Base-by-base conservation (phyloP, 2,888 invertebrate genomes). In the Germaria angustata region DNA sequence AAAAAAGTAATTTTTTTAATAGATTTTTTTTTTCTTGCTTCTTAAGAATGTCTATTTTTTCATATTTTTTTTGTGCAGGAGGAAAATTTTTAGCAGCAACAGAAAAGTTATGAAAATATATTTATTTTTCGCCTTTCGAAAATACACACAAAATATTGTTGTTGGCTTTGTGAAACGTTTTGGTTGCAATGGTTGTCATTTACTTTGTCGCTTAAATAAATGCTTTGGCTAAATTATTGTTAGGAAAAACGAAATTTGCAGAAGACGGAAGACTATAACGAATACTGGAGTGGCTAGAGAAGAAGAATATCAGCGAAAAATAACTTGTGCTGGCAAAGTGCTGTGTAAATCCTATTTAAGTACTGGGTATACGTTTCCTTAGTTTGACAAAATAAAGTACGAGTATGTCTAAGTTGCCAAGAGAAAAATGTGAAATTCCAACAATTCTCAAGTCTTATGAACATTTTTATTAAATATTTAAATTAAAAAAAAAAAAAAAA, bases 261-360 rank as follows among this genome's bases (percentile, higher is more conserved):
- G 17, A 32, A 55, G 20, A 5, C 22, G 17, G 41, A 53, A 53
- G 51, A 51, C 71, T 8, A 44, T 15, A 63, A 63, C 15, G 53
- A 68, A 41, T 55, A 77, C 46, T 44, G 28, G 28, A 3, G 6
- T 28, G 34, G 11, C 22, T 22, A 11, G 36, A 46, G 28, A n/a
- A 11, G 13, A 49, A 39, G 20, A 63, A 28, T 13, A 11, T 4
- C 3, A 55, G 20, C 68, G 8, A 36, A 49, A 61, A 28, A 55
- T 63, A 46, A 77, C 24, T 44, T 71, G 44, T 87, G 87, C 84
- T 88, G 86, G 86, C 85, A 85, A 88, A 88, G 87, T 86, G 86
- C 82, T 85, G 86, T 85, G 85, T 87, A 88, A 88, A 88, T 87
- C 86, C 87, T 86, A 85, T 86, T 87, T 59, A 87, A 88, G 87